Conservation (phyloP, 2,888 invertebrate genomes). For the Callyntrura guangdongensis region DNA sequence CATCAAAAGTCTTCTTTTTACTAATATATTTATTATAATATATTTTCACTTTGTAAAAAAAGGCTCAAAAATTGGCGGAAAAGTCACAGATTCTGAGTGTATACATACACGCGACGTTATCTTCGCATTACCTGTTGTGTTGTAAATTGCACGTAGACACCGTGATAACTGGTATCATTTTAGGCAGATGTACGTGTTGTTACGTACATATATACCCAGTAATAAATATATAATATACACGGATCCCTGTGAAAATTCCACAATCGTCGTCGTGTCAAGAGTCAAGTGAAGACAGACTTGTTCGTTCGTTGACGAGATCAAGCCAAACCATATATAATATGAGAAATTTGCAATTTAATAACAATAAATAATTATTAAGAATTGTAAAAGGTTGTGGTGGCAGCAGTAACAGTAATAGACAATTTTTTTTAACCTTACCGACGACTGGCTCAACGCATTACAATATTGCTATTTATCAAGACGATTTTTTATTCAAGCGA, state of each 20-base stretch:
- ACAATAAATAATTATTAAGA: slow-evolving; percentile 49
- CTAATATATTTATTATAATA: too few relatives aligned
- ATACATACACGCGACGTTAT: not conserved
- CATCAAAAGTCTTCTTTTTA: too few relatives aligned
- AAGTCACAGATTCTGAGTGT: not conserved
- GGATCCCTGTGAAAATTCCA: not conserved
- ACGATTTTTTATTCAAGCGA: slow-evolving; percentile 10
- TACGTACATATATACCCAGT: too few relatives aligned
- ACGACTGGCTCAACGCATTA: too few relatives aligned
- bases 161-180: slow-evolving; percentile 2
- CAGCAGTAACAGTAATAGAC: not conserved
- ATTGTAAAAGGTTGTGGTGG: too few relatives aligned
- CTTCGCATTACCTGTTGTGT: too few relatives aligned
- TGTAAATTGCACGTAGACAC: too few relatives aligned
- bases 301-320: not conserved
- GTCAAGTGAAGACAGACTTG: not conserved
- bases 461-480: not conserved
- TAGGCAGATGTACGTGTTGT: not conserved
- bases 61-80: too few relatives aligned
- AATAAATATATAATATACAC: too few relatives aligned
- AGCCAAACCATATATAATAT: not conserved
- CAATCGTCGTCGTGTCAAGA: not conserved
- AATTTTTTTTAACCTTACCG: not conserved
- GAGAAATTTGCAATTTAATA: slow-evolving; percentile 41
- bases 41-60: too few relatives aligned